Conservation (phyloP, 2,113 vertebrate genomes). For the Microtus oregoni region DNA sequence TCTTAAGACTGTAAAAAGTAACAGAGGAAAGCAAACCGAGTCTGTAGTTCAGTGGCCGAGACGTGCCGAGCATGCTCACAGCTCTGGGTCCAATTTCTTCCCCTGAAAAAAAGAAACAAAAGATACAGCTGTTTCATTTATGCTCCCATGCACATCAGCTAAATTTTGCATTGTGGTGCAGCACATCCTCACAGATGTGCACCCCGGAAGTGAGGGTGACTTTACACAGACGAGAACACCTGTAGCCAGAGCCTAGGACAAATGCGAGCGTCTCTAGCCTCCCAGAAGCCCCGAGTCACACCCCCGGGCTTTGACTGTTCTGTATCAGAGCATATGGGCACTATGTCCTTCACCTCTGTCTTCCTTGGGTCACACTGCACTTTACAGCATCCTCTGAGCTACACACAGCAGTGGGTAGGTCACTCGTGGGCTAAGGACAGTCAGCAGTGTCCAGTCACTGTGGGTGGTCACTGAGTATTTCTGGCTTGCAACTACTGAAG, state of each 20-base stretch:
- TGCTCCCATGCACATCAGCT: no score
- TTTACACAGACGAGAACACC: accelerated
- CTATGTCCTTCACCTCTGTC: background rate
- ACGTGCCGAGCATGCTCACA: background rate
- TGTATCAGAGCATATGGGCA: accelerated
- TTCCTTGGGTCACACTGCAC: accelerated
- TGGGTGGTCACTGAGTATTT: accelerated
- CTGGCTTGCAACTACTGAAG: background rate
- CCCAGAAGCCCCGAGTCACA: accelerated
- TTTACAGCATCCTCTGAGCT: accelerated
- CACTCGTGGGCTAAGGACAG: accelerated
- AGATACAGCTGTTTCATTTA: background rate
- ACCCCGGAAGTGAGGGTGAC: accelerated
- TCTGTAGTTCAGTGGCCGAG: no score
- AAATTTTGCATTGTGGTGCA: background rate
- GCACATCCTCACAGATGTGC: accelerated
- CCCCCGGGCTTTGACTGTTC: accelerated
- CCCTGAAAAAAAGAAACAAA: background rate
- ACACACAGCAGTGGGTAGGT: accelerated
- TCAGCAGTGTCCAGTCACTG: accelerated
- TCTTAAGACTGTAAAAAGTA: background rate
- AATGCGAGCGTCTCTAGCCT: accelerated
- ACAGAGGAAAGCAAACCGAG: accelerated
- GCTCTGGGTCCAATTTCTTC: background rate
- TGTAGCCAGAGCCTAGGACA: accelerated